Conservation (phyloP, 2,888 invertebrate species). For the Xestia sexstrigata region DNA sequence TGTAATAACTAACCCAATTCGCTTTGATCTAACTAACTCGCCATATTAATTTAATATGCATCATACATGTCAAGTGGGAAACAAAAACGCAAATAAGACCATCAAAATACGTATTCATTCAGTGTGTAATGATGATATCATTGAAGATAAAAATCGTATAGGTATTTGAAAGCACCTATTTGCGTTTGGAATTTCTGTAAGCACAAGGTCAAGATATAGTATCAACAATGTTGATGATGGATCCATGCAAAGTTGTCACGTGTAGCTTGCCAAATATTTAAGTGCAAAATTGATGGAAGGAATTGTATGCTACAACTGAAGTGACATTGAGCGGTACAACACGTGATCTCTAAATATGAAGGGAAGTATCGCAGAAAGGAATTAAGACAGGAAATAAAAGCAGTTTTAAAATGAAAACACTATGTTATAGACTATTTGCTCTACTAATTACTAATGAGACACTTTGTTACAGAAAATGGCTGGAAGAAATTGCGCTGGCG, state of each 20-base stretch:
- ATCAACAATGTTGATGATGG: conserved; percentile 39
- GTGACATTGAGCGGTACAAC: conserved; percentile 38
- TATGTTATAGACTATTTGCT: conserved; percentile 37
- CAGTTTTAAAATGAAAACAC: conserved; percentile 36
- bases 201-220: conserved; percentile 55
- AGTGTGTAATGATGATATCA: conserved; percentile 72
- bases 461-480: conserved; percentile 92
- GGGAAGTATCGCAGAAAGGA: background rate
- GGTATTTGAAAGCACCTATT: conserved; percentile 36
- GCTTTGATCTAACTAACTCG: background rate
- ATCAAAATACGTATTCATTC: conserved; percentile 12
- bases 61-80: conserved; percentile 1
- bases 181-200: conserved; percentile 7
- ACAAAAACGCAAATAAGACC: conserved; percentile 3
- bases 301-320: conserved; percentile 38
- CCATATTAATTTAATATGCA: background rate
- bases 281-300: conserved; percentile 50
- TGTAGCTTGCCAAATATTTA: conserved; percentile 41
- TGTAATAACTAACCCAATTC: background rate
- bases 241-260: conserved; percentile 25
- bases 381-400: conserved; percentile 19
- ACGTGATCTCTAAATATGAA: conserved; percentile 7
- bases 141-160: conserved; percentile 60
- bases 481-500: conserved; percentile 91
- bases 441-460: conserved; percentile 61